Evolutionary conservation across 2,797 vertebrate species (phyloP).

Genomic region (Pseudochaenichthys georgianus): DNA sequence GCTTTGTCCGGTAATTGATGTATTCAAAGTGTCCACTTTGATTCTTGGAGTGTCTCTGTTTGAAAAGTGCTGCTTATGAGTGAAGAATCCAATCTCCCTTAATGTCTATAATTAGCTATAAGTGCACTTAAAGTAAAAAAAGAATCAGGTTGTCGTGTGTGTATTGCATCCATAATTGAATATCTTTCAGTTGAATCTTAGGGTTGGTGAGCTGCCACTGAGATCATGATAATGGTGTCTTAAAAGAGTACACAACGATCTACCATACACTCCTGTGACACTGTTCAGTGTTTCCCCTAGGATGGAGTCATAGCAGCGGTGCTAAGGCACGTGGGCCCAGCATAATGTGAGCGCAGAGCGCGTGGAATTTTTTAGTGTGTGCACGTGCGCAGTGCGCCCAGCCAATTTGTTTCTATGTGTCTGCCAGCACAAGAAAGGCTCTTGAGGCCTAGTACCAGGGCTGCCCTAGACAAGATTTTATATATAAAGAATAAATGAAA

Average conservation of each 20-base stretch:
- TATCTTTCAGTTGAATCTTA: slow-evolving; percentile 18
- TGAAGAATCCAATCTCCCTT: slow-evolving; percentile 31
- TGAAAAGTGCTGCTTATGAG: slow-evolving; percentile 30
- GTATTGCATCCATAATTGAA: slow-evolving; percentile 14
- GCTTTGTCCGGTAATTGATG: slow-evolving; percentile 15
- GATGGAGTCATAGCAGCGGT: too few relatives aligned
- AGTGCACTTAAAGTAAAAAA: slow-evolving; percentile 45
- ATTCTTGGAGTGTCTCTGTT: slow-evolving; percentile 19
- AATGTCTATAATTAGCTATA: slow-evolving; percentile 39
- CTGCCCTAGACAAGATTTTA: too few relatives aligned
- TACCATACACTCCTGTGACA: background rate
- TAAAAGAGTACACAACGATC: background rate
- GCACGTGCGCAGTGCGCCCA: too few relatives aligned
- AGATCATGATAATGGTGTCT: slow-evolving; percentile 8
- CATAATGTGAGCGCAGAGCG: too few relatives aligned
- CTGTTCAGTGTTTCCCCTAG: too few relatives aligned
- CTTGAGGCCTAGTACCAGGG: too few relatives aligned
- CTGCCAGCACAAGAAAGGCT: too few relatives aligned
- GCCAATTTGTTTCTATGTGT: too few relatives aligned
- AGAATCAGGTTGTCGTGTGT: background rate
- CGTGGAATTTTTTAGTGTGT: too few relatives aligned
- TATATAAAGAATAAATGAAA: too few relatives aligned
- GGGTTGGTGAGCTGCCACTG: background rate
- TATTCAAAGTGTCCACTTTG: slow-evolving; percentile 17
- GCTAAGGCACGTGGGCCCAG: too few relatives aligned